Conservation (phyloP, 2,888 invertebrate genomes). For the Agrochola circellaris region DNA sequence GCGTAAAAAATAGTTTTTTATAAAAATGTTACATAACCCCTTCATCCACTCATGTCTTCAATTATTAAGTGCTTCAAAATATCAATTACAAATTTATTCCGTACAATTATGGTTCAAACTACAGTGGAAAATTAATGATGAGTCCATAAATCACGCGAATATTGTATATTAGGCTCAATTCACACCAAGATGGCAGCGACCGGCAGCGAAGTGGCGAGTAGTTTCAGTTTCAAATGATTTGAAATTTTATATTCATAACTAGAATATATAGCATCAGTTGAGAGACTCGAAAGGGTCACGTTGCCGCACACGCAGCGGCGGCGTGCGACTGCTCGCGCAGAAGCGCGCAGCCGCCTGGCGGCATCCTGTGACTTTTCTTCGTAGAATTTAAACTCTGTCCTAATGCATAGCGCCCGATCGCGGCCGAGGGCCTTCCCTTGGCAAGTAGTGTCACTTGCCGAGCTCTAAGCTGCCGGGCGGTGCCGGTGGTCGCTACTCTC, state of each 20-base stretch:
- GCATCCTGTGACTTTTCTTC: background rate
- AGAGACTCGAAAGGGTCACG: no score
- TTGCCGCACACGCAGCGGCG: no score
- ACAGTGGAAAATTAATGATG: background rate
- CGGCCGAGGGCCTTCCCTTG: background rate
- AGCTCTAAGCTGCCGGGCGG: background rate
- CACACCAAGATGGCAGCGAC: background rate
- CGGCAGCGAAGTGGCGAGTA: background rate
- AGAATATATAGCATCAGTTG: background rate
- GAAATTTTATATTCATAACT: background rate
- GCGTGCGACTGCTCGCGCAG: background rate
- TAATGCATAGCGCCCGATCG: background rate
- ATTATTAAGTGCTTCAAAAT: no score
- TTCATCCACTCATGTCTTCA: no score
- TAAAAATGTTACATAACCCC: no score
- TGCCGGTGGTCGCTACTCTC: background rate
- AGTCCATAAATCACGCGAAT: constrained; percentile 12
- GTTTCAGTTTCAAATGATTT: background rate
- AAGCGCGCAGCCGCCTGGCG: background rate
- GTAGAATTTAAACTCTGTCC: background rate
- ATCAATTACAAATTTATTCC: background rate
- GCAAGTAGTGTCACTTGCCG: background rate
- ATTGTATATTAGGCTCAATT: constrained; percentile 6
- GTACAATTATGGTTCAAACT: background rate
- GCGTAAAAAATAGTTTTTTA: no score